A percentile compares a stretch with the other conserved stretches of the same genome.
Conservation (phyloP, 2,888 invertebrate genomes). For the Lasius fuliginosus region DNA sequence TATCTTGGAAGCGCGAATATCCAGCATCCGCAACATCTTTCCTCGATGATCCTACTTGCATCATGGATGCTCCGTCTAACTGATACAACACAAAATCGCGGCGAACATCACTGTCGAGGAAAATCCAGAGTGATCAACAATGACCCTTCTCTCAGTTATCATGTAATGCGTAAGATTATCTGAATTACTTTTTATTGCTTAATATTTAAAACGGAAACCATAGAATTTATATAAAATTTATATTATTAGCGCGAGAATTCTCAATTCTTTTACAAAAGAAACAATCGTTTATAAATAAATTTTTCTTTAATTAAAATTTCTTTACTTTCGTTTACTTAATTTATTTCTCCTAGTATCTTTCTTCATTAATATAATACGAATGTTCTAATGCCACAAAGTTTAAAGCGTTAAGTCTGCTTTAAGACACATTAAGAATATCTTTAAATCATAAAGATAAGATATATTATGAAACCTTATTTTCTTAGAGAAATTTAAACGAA, state of each 20-base stretch:
- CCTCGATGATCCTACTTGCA: neutral
- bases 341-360: neutral
- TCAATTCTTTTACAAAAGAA: neutral
- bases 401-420: too few relatives aligned
- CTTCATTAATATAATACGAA: too few relatives aligned
- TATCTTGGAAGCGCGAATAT: constrained; percentile 26
- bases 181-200: neutral
- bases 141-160: neutral
- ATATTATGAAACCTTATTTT: too few relatives aligned
- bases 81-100: neutral
- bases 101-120: neutral
- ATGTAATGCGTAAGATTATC: neutral
- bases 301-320: neutral
- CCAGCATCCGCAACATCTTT: constrained; percentile 16
- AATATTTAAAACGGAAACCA: neutral
- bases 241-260: neutral
- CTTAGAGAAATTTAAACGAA: too few relatives aligned
- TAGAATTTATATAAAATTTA: neutral
- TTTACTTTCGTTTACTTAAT: neutral
- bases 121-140: neutral
- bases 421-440: too few relatives aligned
- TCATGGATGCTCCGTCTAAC: neutral
- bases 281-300: neutral
- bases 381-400: too few relatives aligned
- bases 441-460: too few relatives aligned